Evolutionary conservation across 1,140 invertebrate species (phyloP).

Genomic region (Formica selysi): DNA sequence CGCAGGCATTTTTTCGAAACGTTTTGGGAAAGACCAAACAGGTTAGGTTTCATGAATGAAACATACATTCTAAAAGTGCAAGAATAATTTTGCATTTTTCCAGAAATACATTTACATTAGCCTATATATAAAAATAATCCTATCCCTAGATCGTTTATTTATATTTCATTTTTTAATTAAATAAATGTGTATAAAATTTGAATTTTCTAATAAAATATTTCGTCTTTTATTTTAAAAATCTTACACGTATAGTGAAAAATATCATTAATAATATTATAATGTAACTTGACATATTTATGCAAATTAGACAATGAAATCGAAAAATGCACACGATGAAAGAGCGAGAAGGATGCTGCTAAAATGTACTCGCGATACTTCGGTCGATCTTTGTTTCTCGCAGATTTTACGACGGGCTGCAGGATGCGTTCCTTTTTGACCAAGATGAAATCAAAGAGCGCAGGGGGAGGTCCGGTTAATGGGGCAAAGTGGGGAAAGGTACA

Average conservation of each 20-base stretch:
- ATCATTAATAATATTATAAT: background rate
- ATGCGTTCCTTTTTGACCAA: slow-evolving; percentile 47
- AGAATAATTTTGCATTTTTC: background rate
- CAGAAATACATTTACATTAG: background rate
- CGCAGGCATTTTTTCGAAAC: background rate
- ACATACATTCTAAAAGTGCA: background rate
- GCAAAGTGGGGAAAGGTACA: slow-evolving; percentile 25
- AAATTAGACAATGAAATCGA: slow-evolving; percentile 4
- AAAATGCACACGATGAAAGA: slow-evolving; percentile 29
- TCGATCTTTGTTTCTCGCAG: slow-evolving; percentile 40
- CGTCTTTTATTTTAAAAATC: background rate
- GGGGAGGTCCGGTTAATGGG: slow-evolving; percentile 56
- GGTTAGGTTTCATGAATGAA: background rate
- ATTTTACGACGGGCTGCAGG: slow-evolving; percentile 34
- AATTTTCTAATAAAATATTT: background rate
- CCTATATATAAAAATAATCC: background rate
- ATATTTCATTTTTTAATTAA: no score
- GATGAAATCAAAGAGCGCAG: slow-evolving; percentile 59
- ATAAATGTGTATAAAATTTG: no score
- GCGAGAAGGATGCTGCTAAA: slow-evolving; percentile 6
- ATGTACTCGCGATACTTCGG: slow-evolving; percentile 14
- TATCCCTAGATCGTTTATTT: background rate
- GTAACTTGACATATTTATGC: slow-evolving; percentile 1
- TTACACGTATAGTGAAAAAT: background rate
- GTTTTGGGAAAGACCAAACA: background rate